phyloP scores from a whole-genome alignment of 2,888 invertebrate species.

The Punctoribates punctum region DNA sequence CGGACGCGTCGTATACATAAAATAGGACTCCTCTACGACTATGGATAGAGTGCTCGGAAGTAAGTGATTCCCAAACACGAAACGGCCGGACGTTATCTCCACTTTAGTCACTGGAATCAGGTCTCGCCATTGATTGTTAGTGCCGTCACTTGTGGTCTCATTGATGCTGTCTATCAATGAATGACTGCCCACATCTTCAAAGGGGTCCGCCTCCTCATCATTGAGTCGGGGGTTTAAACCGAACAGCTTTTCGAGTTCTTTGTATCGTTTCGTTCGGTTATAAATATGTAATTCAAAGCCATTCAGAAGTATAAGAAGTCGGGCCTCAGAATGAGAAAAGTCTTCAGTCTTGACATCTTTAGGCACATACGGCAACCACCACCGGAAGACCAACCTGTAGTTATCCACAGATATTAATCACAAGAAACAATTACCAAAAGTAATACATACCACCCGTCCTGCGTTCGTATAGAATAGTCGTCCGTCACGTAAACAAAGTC shows the following conservation, averaged over 20 bases:
- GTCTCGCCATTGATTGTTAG: conserved; percentile 85
- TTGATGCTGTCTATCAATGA: conserved; percentile 51
- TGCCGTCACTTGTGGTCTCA: conserved; percentile 48
- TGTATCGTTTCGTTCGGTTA: conserved; percentile 83
- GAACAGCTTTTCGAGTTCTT: conserved; percentile 79
- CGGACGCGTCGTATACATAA: conserved; percentile 91
- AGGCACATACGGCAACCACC: conserved; percentile 94
- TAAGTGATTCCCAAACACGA: conserved; percentile 90
- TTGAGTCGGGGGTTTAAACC: conserved; percentile 59
- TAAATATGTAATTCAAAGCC: conserved; percentile 93
- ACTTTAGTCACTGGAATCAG: conserved; percentile 93
- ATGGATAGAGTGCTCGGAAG: conserved; percentile 84
- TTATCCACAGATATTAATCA: not conserved
- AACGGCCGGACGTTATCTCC: conserved; percentile 82
- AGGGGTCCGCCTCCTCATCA: not conserved
- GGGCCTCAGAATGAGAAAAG: conserved; percentile 88
- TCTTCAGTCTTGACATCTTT: conserved; percentile 70
- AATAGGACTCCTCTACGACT: conserved; percentile 87
- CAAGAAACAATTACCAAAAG: not conserved
- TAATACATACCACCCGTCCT: conserved; percentile 73
- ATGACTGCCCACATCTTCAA: conserved; percentile 27
- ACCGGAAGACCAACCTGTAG: conserved; percentile 75
- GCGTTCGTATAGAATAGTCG: conserved; percentile 85
- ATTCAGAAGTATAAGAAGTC: conserved; percentile 82
- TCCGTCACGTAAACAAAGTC: conserved; percentile 90